A percentile compares a stretch with the other conserved stretches of the same genome.
These are phyloP conservation scores for Caenorhabditis japonica DNA, from an alignment of 2,888 invertebrate species.

Conservation along the genomic window DNA sequence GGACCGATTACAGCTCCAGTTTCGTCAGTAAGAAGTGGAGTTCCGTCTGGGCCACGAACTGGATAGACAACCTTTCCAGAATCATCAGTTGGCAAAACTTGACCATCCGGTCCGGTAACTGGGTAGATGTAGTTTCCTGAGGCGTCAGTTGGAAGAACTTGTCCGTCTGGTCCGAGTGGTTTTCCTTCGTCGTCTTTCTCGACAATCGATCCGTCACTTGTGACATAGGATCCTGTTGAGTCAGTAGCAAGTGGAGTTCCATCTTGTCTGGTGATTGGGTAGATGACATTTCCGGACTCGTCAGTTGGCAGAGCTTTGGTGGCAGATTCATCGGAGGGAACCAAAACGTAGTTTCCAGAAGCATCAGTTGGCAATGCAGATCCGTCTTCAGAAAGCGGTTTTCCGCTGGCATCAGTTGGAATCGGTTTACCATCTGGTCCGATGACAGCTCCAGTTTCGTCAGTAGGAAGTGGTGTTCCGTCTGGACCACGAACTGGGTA, in stretches of 20 bases:
- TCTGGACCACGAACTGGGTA: constrained; percentile 11
- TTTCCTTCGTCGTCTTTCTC: constrained; percentile 50
- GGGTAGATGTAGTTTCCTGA: constrained; percentile 60
- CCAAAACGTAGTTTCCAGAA: no score
- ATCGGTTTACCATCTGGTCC: no score
- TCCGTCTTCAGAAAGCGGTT: no score
- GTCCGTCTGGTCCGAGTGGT: constrained; percentile 53
- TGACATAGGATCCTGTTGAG: constrained; percentile 41
- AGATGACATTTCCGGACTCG: constrained; percentile 43
- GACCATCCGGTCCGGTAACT: constrained; percentile 51
- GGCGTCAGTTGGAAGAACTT: constrained; percentile 51
- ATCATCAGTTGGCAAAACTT: constrained; percentile 52
- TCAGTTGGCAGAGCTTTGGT: constrained; percentile 36
- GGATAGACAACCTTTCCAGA: constrained; percentile 44
- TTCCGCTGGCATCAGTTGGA: no score
- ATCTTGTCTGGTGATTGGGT: constrained; percentile 55
- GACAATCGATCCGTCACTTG: constrained; percentile 24
- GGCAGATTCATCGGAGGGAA: no score
- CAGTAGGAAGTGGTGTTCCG: constrained; percentile 5
- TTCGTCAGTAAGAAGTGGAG: constrained; percentile 32
- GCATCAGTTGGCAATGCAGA: no score
- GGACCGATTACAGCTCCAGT: constrained; percentile 50
- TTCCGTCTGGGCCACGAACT: constrained; percentile 13
- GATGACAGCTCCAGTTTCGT: no score
- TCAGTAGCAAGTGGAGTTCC: constrained; percentile 56